phyloP scores from a whole-genome alignment of 2,888 invertebrate species.

The Ophioninae sp. region DNA sequence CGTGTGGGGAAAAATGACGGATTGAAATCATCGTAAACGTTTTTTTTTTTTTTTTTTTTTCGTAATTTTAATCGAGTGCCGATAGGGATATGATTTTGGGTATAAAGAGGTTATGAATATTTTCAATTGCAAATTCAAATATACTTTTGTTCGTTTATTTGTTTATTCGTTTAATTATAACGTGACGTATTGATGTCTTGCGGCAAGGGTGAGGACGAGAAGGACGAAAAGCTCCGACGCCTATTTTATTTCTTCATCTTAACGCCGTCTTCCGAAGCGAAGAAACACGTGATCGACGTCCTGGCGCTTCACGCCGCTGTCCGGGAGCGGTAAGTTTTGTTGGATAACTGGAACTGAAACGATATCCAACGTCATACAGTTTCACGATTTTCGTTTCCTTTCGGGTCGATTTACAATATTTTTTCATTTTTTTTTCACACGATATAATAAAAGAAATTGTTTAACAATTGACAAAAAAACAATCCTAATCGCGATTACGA shows the following conservation, averaged over 20 bases:
- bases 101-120: constrained; percentile 18
- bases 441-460: neutral
- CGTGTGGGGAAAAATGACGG: constrained; percentile 22
- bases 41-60: neutral
- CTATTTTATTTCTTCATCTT: constrained; percentile 70
- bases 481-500: too few relatives aligned
- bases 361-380: neutral
- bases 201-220: constrained; percentile 47
- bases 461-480: neutral
- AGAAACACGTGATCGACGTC: constrained; percentile 95
- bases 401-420: too few relatives aligned
- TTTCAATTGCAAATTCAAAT: constrained; percentile 18
- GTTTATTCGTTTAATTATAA: constrained; percentile 40
- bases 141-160: constrained; percentile 43
- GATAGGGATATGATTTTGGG: neutral
- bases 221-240: constrained; percentile 38
- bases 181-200: constrained; percentile 54
- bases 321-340: constrained; percentile 79
- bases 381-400: neutral
- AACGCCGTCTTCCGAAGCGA: constrained; percentile 92
- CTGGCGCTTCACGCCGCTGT: constrained; percentile 90
- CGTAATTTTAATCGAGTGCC: neutral
- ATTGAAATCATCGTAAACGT: constrained; percentile 36
- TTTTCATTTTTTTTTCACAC: too few relatives aligned
- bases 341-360: constrained; percentile 75